phyloP scores from a whole-genome alignment of 1,140 invertebrate genomes.

The Drosophila ficusphila region DNA sequence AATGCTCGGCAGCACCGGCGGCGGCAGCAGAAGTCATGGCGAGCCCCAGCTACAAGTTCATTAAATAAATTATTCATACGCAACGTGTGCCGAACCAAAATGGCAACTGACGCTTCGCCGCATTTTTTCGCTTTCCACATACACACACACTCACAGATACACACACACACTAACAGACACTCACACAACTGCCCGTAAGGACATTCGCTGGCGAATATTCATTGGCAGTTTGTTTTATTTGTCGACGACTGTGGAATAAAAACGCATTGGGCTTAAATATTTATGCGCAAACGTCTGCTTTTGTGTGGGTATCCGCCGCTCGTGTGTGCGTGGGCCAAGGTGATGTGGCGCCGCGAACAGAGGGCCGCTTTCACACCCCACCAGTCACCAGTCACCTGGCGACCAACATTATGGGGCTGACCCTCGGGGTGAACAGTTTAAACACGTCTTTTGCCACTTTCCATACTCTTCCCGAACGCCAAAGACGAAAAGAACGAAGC shows the following conservation, averaged over 20 bases:
- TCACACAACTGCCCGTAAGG: too few species aligned
- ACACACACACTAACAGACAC: too few species aligned
- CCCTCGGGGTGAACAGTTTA: too few species aligned
- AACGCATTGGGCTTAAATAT: slow-evolving; percentile 83
- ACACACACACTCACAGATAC: slow-evolving; percentile 15
- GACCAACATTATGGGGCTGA: slow-evolving; percentile 20
- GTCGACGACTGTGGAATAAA: slow-evolving; percentile 77
- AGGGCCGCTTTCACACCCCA: slow-evolving; percentile 10
- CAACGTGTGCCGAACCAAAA: slow-evolving; percentile 76
- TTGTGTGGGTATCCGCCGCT: slow-evolving; percentile 47
- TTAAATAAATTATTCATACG: slow-evolving; percentile 84
- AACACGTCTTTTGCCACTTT: too few species aligned
- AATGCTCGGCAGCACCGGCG: slow-evolving; percentile 27
- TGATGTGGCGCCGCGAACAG: slow-evolving; percentile 20
- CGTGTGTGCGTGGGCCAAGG: slow-evolving; percentile 3
- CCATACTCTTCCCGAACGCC: too few species aligned
- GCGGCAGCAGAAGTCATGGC: slow-evolving; percentile 25
- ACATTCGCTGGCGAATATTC: slow-evolving; percentile 38
- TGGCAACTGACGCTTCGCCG: slow-evolving; percentile 61
- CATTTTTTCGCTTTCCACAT: slow-evolving; percentile 65
- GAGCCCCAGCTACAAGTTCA: slow-evolving; percentile 73
- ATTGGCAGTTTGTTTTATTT: slow-evolving; percentile 76
- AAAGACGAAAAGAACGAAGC: background rate
- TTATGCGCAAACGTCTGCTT: slow-evolving; percentile 80
- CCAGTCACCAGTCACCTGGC: background rate